Conservation (phyloP, 2,113 vertebrate species). For the Gallinago undulata region DNA sequence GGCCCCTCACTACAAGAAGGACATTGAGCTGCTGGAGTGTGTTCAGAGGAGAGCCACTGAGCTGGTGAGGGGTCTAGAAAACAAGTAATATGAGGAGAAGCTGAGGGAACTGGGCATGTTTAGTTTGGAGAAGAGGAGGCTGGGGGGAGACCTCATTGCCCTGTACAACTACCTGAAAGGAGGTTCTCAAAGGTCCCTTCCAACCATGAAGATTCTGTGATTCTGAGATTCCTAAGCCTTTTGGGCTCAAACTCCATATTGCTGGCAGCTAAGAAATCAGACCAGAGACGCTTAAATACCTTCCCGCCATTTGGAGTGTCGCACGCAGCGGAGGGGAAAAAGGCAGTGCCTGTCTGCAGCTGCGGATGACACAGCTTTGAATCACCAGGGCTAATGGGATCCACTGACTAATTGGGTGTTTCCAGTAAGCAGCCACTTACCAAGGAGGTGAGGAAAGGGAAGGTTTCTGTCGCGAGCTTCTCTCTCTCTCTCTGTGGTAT, state of each 20-base stretch:
- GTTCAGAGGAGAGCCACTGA: no score
- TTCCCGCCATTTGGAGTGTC: not conserved
- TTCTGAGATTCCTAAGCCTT: not conserved
- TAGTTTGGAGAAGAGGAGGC: no score
- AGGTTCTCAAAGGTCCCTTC: no score
- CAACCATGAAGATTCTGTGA: no score
- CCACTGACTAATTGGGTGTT: constrained; percentile 60
- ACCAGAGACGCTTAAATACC: not conserved
- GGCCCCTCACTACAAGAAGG: no score
- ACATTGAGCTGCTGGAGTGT: no score
- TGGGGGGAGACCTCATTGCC: no score
- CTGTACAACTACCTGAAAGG: no score
- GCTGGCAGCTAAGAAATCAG: not conserved
- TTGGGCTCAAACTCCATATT: not conserved
- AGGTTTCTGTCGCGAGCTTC: not conserved
- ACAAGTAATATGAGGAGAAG: no score
- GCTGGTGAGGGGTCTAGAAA: no score
- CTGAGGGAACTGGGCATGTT: no score
- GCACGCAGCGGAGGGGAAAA: not conserved
- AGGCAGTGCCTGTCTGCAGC: constrained; percentile 60
- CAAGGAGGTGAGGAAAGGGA: constrained; percentile 39
- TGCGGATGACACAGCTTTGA: constrained; percentile 53
- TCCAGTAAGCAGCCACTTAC: constrained; percentile 31
- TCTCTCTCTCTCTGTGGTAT: not conserved
- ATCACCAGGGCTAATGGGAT: constrained; percentile 35